Base-by-base conservation (phyloP, 2,888 invertebrate species). In the Callyntrura guangdongensis region DNA sequence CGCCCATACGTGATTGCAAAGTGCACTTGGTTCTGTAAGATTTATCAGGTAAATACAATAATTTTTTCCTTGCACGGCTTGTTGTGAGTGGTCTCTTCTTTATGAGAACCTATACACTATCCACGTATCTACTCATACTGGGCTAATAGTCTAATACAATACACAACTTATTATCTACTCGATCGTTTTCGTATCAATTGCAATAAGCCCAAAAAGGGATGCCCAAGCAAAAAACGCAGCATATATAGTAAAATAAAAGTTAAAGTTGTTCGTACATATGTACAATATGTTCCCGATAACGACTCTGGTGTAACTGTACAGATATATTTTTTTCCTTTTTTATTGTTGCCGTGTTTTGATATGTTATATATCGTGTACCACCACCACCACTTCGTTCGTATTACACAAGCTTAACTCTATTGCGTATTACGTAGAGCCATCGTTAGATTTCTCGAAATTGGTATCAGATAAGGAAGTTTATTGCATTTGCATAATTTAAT, bases 401-500 rank as follows among this genome's bases (percentile, higher is more conserved):
- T 14, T 4, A 64, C 61, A 36, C 2, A 6, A 2, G 36, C 36
- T 6, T 36, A 4, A 36, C 36, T 6, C 36, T 36, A 36, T 36
- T 36, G 36, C 36, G 36, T 36, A 36, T 36, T 36, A 36, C 36
- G 36, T 22, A 61, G 17, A 27, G 67, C 67, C 67, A 79, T 56
- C 79, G 56, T 79, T 79, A 79, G 56, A 79, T 74, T 74, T 74
- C 79, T 22, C 56, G 53, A 79, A 56, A 79, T 79, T 49, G 14
- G 53, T 56, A 79, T 79, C 79, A 56, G 79, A 79, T 79, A 79
- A 79, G 79, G 79, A 79, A 56, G 79, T 79, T 79, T 79, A 79
- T 79, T 56, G 79, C 79, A 56, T 79, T 79, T 79, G 53, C 79
- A 79, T 79, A 79, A 79, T 79, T 79, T 79, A 79, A 79, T 79